Evolutionary conservation across 92 coral and sea anemone species (phyloP).

Genomic region (Actinostola sp.): DNA sequence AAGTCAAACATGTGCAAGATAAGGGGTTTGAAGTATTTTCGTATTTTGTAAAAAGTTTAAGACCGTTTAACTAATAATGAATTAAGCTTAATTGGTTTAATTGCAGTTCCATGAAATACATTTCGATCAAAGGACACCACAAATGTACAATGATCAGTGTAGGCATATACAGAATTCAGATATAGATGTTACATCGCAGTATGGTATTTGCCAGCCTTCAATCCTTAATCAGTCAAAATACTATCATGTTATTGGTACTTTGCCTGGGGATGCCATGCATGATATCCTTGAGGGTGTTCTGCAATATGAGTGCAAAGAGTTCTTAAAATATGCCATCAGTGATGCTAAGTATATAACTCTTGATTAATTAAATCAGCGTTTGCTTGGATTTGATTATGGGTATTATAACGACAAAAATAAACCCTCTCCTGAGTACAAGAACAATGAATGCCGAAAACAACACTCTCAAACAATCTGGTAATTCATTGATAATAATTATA

Average conservation of each 20-base stretch:
- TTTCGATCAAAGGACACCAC: conserved; percentile 18
- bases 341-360: conserved; percentile 13
- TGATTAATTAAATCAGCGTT: no score
- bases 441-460: conserved; percentile 34
- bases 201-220: conserved; percentile 29
- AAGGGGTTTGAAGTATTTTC: neutral
- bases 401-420: conserved; percentile 38
- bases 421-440: conserved; percentile 24
- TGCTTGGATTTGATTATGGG: no score
- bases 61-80: neutral
- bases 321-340: conserved; percentile 20
- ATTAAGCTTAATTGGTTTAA: neutral
- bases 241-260: conserved; percentile 43
- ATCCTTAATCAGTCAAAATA: conserved; percentile 33
- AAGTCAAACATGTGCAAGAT: neutral
- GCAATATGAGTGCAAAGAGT: conserved; percentile 40
- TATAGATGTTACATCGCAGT: conserved; percentile 21
- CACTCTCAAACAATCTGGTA: conserved; percentile 22
- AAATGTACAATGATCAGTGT: conserved; percentile 35
- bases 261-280: conserved; percentile 57
- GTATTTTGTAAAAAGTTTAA: neutral
- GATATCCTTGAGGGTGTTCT: conserved; percentile 41
- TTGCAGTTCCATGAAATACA: conserved; percentile 25
- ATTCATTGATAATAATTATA: no score
- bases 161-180: conserved; percentile 10